Evolutionary conservation across 2,797 vertebrate genomes (phyloP).

Genomic region (Cirrhinus mrigala): DNA sequence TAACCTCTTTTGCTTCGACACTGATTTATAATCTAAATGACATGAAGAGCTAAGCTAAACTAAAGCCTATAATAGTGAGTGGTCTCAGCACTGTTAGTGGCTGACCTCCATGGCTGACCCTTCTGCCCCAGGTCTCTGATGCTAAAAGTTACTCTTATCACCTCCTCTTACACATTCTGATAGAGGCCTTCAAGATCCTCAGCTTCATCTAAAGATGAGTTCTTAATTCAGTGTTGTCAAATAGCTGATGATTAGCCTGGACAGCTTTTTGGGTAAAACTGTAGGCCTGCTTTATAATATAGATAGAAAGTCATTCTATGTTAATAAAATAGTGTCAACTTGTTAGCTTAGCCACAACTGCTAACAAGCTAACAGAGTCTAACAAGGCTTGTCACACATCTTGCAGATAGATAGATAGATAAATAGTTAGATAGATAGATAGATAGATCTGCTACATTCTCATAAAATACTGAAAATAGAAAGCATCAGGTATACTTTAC

Average conservation of each 20-base stretch:
- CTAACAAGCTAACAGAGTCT: not conserved
- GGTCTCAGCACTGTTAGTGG: conserved; percentile 25
- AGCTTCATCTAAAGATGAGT: conserved; percentile 33
- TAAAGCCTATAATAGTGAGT: conserved; percentile 26
- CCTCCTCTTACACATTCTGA: conserved; percentile 37
- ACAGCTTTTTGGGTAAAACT: not conserved
- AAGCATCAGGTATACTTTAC: not conserved
- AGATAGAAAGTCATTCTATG: not conserved
- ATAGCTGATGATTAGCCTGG: no score
- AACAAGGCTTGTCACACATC: not conserved
- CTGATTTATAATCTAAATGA: conserved; percentile 39
- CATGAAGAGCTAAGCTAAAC: conserved; percentile 22
- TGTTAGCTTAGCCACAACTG: not conserved
- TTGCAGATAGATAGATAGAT: not conserved
- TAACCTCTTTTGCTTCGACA: conserved; percentile 14
- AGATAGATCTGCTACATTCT: not conserved
- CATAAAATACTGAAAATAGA: not conserved
- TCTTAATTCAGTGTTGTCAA: not conserved
- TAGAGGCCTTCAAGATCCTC: conserved; percentile 23
- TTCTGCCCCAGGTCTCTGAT: conserved; percentile 11
- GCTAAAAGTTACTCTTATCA: conserved; percentile 43
- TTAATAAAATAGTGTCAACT: not conserved
- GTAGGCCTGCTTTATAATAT: not conserved
- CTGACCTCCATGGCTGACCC: conserved; percentile 33
- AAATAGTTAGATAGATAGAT: not conserved